Base-by-base conservation (phyloP, 1,140 invertebrate genomes). In the Grapholita molesta region DNA sequence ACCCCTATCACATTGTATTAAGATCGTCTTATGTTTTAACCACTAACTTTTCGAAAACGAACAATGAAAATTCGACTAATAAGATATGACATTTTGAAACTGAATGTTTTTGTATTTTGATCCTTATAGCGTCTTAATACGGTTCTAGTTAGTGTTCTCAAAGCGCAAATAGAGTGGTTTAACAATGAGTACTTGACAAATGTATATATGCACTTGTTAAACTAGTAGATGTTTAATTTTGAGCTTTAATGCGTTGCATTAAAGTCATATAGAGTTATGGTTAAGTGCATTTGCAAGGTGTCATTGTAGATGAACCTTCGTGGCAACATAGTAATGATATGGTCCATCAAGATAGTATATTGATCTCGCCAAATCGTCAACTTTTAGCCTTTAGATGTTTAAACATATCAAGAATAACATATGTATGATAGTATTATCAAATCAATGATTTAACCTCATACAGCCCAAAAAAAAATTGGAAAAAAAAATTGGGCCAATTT, bases 281-380 rank as follows among this genome's bases (percentile, higher is more conserved):
- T 28, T 6, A n/a, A n/a, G 4, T 28, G 28, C n/a, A 30, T 32
- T 9, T 5, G 30, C 1, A 15, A 11, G 25, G 55, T 11, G 12
- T 25, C 25, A 28, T 15, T 28, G 55, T 28, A 61, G 55, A 28
- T 28, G 55, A 28, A 61, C 55, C 55, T 61, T 61, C 55, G 24
- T 61, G 55, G 55, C 21, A n/a, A 12, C 24, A 61, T 28, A 15
- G 55, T 18, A 15, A 61, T 61, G 55, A 30, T 18, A 61, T 28
- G 55, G 55, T 15, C 55, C 55, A 61, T 61, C 55, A 61, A 61
- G 42, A 48, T 48, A 15, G 42, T 48, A 42, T 42, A 48, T 48
- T 48, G 42, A 48, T 48, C 42, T 18, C 42, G 42, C 12, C 42
- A 48, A 48, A 48, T 48, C 42, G 21, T 48, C 42, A 21, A 48